These are phyloP conservation scores for Silurus glanis DNA, from an alignment of 2,113 vertebrate species.

Conservation along the genomic window DNA sequence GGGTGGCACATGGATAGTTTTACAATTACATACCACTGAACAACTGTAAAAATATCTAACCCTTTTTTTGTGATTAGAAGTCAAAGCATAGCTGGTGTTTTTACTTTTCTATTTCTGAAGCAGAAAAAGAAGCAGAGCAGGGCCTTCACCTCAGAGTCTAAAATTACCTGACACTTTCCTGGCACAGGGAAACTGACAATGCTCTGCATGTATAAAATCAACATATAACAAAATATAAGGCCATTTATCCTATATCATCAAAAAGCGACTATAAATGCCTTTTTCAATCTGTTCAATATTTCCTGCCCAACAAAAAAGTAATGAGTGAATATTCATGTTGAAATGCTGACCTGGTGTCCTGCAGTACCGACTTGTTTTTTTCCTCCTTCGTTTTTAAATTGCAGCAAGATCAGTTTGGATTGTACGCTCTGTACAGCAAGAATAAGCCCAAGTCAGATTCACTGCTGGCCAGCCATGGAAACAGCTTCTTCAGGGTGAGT, in stretches of 20 bases:
- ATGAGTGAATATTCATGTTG: slow-evolving; percentile 3
- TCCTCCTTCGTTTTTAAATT: slow-evolving; percentile 44
- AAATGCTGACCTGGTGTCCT: slow-evolving; percentile 14
- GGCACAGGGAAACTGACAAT: slow-evolving; percentile 8
- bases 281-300: slow-evolving; percentile 8
- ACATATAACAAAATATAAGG: slow-evolving; percentile 38
- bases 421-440: slow-evolving; percentile 86
- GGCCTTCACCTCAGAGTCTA: slow-evolving; percentile 4
- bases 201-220: slow-evolving; percentile 18
- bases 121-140: slow-evolving; percentile 12
- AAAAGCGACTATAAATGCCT: slow-evolving; percentile 34
- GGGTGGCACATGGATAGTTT: background rate
- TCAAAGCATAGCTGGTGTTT: slow-evolving; percentile 5
- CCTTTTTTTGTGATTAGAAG: background rate
- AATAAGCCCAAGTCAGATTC: slow-evolving; percentile 84
- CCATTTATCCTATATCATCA: slow-evolving; percentile 11
- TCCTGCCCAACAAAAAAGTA: slow-evolving; percentile 8
- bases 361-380: background rate
- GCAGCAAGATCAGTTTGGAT: slow-evolving; percentile 84
- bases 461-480: slow-evolving; percentile 80
- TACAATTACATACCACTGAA: background rate
- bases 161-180: slow-evolving; percentile 44
- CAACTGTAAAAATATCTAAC: background rate
- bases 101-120: background rate
- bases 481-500: slow-evolving; percentile 83